Evolutionary conservation across 2,888 invertebrate species (phyloP).

Genomic region (Sepioteuthis lessoniana): DNA sequence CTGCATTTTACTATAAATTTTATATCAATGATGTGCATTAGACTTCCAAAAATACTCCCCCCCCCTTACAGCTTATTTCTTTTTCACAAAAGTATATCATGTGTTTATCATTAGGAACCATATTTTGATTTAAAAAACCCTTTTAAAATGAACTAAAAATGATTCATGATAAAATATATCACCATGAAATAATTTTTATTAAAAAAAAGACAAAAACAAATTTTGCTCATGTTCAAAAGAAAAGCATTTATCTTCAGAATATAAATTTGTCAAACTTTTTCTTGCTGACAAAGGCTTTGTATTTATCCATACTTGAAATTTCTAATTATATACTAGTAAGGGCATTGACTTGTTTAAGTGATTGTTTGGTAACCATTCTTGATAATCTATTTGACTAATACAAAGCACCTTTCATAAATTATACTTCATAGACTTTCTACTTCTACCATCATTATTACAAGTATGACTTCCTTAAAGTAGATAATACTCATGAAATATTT

Average conservation of each 20-base stretch:
- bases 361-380: not conserved
- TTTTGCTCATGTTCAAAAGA: not conserved
- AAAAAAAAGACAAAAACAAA: not conserved
- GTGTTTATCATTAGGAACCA: not conserved
- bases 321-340: not conserved
- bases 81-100: not conserved
- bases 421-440: not conserved
- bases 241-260: not conserved
- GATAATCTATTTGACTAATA: not conserved
- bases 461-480: not conserved
- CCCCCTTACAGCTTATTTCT: conserved; percentile 13
- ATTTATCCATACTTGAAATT: not conserved
- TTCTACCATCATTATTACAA: not conserved
- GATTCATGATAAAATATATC: not conserved
- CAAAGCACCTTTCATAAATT: not conserved
- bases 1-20: conserved; percentile 25
- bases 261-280: not conserved
- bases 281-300: no score
- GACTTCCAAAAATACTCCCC: not conserved
- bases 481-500: no score
- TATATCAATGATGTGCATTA: not conserved
- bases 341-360: not conserved
- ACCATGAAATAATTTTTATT: not conserved
- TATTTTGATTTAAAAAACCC: not conserved
- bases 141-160: not conserved